A percentile compares a stretch with the other conserved stretches of the same genome.
Evolutionary conservation across 37 sponge, comb jelly and placozoan species (phyloP).

Genomic region (Geodia barretti): DNA sequence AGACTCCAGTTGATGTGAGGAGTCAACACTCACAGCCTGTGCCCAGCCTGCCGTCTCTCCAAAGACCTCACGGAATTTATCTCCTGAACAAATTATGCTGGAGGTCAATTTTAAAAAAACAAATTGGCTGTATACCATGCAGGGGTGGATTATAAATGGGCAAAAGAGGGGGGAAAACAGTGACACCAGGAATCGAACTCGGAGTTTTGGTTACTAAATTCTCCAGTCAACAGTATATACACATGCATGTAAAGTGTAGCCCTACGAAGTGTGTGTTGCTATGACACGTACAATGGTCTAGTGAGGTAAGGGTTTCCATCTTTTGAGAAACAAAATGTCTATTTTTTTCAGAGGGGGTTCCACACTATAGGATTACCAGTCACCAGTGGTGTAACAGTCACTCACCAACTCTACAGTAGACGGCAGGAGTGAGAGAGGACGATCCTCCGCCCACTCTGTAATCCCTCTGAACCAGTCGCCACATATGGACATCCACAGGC

Average conservation of each 20-base stretch:
- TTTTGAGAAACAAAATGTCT: no score
- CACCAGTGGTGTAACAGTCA: background rate
- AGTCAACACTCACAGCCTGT: slow-evolving; percentile 64
- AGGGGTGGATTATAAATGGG: no score
- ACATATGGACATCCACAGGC: slow-evolving; percentile 94
- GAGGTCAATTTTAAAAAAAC: background rate
- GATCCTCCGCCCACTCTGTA: slow-evolving; percentile 54
- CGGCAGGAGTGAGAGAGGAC: slow-evolving; percentile 23
- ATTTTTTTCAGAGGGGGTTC: no score
- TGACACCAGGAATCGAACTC: no score
- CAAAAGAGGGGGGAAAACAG: background rate
- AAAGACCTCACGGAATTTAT: slow-evolving; percentile 72
- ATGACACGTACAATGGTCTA: background rate
- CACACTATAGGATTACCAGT: background rate
- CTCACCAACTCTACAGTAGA: slow-evolving; percentile 55
- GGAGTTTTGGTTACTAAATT: no score
- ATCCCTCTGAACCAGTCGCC: slow-evolving; percentile 67
- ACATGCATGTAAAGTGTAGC: background rate
- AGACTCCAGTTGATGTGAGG: background rate
- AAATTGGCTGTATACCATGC: no score
- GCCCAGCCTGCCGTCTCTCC: slow-evolving; percentile 90
- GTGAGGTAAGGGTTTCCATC: background rate
- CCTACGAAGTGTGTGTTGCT: background rate
- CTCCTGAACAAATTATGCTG: slow-evolving; percentile 55
- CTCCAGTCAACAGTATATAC: background rate